A percentile compares a stretch with the other conserved stretches of the same genome.
phyloP scores from a whole-genome alignment of 2,113 vertebrate species.

The Willisornis vidua region DNA sequence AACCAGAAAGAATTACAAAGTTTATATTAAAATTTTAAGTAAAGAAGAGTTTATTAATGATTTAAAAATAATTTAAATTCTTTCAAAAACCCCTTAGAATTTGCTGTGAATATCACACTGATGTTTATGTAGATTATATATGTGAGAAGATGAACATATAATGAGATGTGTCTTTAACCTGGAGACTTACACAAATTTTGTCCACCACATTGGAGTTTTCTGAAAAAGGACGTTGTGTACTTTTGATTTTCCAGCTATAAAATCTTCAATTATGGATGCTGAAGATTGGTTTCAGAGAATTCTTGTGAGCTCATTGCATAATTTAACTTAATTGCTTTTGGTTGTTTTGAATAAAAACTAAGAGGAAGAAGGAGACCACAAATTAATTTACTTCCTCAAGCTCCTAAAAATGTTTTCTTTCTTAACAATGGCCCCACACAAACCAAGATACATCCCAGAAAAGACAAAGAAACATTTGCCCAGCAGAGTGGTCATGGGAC shows the following conservation, averaged over 20 bases:
- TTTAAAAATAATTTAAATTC: neutral
- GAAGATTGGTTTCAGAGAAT: neutral
- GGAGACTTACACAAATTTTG: neutral
- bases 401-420: conserved; percentile 1
- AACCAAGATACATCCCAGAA: neutral
- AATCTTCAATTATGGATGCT: neutral
- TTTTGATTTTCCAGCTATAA: neutral
- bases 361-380: neutral
- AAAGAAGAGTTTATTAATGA: neutral
- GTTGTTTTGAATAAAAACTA: neutral
- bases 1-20: neutral
- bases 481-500: neutral
- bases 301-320: neutral
- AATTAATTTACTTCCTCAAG: neutral
- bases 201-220: neutral
- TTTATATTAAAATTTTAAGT: neutral
- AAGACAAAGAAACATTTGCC: neutral
- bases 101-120: neutral
- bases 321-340: neutral
- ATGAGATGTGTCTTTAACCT: neutral
- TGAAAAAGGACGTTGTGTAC: neutral
- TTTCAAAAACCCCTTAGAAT: neutral
- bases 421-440: neutral
- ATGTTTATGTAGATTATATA: neutral
- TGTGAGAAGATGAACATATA: neutral